phyloP scores from a whole-genome alignment of 2,113 vertebrate species.

The Damaliscus lunatus region DNA sequence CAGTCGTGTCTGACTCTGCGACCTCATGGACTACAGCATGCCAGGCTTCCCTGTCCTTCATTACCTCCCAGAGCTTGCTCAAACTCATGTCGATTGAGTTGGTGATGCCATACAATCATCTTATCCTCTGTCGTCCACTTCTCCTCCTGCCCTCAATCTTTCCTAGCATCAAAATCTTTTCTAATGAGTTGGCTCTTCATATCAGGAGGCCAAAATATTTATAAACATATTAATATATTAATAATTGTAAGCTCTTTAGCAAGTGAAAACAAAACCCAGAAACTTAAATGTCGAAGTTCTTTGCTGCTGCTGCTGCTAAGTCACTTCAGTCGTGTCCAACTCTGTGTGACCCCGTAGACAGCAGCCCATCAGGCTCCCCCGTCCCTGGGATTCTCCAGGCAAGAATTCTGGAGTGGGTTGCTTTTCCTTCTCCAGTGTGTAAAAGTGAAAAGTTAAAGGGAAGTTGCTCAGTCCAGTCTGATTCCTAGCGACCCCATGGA shows the following conservation, averaged over 20 bases:
- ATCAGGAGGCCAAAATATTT: not conserved
- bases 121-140: not conserved
- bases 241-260: not conserved
- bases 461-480: rapidly evolving
- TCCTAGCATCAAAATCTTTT: not conserved
- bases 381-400: too few species aligned
- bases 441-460: too few species aligned
- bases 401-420: too few species aligned
- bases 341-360: too few species aligned
- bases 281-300: not conserved
- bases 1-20: not conserved
- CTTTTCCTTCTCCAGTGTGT: too few species aligned
- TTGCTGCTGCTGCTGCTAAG: not conserved
- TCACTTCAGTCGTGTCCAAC: too few species aligned
- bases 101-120: not conserved
- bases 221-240: not conserved
- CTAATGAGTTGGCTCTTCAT: not conserved
- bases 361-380: too few species aligned
- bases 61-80: not conserved
- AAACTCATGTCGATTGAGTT: not conserved
- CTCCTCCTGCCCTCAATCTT: not conserved
- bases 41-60: not conserved
- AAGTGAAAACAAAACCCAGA: not conserved
- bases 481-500: too few species aligned
- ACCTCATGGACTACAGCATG: not conserved